Conservation (phyloP, 2,797 vertebrate genomes). For the Malacoraja senta region DNA sequence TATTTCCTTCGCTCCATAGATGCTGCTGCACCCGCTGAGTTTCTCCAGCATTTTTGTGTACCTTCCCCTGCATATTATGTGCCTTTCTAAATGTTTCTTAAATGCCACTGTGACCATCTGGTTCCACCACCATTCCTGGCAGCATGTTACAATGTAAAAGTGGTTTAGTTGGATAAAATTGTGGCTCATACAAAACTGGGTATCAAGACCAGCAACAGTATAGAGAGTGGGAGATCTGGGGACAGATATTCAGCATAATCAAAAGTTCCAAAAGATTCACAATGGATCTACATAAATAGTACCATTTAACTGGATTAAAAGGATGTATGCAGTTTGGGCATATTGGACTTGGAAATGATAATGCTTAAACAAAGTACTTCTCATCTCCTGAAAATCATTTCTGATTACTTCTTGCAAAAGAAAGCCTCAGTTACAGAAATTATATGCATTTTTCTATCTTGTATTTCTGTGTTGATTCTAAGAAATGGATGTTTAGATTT, state of each 20-base stretch:
- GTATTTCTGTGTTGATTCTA: background rate
- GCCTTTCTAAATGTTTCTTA: no score
- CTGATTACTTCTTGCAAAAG: background rate
- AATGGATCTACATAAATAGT: background rate
- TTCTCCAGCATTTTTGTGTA: no score
- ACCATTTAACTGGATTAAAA: background rate
- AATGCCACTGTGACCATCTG: no score
- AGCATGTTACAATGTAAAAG: background rate
- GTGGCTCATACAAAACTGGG: background rate
- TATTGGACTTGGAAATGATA: no score
- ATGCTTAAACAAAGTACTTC: background rate
- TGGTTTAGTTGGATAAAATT: background rate
- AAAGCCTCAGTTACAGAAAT: background rate
- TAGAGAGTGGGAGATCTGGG: background rate
- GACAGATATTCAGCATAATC: background rate
- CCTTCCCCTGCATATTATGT: no score
- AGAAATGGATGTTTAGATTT: background rate
- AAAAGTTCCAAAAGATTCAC: background rate
- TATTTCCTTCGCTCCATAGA: no score
- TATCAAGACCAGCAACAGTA: background rate
- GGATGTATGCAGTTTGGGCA: background rate
- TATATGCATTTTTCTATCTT: background rate
- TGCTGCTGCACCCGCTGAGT: no score
- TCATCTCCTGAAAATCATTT: background rate
- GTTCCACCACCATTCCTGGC: no score